Percentiles rank a stretch among this genome's conserved stretches.
These are phyloP conservation scores for Hemitrygon akajei DNA, from an alignment of 2,797 vertebrate genomes.

Conservation along the genomic window DNA sequence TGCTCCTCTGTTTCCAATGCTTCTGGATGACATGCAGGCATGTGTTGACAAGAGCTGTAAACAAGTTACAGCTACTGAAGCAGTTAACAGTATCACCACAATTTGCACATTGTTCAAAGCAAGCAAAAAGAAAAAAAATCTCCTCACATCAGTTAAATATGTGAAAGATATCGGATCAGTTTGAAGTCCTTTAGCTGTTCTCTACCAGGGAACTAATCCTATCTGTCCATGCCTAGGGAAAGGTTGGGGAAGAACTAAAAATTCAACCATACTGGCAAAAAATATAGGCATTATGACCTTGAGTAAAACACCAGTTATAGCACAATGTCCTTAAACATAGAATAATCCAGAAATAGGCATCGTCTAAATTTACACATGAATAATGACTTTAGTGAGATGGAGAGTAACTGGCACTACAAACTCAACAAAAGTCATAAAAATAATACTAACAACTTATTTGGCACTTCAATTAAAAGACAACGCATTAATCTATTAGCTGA, in stretches of 20 bases:
- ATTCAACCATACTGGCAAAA: background rate
- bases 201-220: background rate
- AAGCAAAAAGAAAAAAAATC: background rate
- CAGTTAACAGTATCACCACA: background rate
- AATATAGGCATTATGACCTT: background rate
- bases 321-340: no score
- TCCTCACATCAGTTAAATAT: background rate
- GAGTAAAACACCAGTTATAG: background rate
- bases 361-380: background rate
- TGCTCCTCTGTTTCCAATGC: no score
- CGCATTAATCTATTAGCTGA: background rate
- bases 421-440: background rate
- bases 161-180: background rate
- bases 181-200: background rate
- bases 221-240: no score
- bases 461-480: background rate
- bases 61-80: background rate
- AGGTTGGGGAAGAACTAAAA: background rate
- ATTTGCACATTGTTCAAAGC: background rate
- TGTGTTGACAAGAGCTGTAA: background rate
- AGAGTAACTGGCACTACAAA: background rate
- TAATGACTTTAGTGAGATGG: background rate
- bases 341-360: background rate
- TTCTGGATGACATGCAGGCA: background rate
- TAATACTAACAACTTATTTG: background rate